These are phyloP conservation scores for Crenichthys baileyi DNA, from an alignment of 2,797 vertebrate species.

Conservation along the genomic window DNA sequence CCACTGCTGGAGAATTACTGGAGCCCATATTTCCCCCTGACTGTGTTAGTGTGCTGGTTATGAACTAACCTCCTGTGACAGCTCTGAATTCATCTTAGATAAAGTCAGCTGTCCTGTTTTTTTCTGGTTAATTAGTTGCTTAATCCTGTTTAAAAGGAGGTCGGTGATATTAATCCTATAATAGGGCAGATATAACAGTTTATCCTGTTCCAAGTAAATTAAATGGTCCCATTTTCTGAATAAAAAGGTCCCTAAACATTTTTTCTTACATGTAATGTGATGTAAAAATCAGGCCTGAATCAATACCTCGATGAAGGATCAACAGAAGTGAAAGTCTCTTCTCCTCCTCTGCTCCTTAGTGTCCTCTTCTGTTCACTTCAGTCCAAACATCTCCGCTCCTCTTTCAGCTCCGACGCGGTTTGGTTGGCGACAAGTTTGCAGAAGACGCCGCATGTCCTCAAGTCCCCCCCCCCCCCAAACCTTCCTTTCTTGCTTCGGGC, in stretches of 20 bases:
- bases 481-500: constrained; percentile 31
- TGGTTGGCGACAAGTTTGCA: constrained; percentile 32
- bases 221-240: no score
- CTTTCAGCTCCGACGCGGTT: constrained; percentile 21
- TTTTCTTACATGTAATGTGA: constrained; percentile 11
- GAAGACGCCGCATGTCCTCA: constrained; percentile 64
- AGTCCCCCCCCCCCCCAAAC: constrained; percentile 42
- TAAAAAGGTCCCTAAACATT: background rate
- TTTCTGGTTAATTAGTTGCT: background rate
- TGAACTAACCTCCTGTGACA: constrained; percentile 14
- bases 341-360: constrained; percentile 25
- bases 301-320: constrained; percentile 67
- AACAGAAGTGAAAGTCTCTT: constrained; percentile 54
- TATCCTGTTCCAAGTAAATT: no score
- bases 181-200: background rate
- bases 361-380: constrained; percentile 46
- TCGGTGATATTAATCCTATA: background rate
- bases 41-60: constrained; percentile 7
- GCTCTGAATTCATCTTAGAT: background rate
- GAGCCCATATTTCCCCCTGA: constrained; percentile 8
- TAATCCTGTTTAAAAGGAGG: background rate
- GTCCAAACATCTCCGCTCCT: constrained; percentile 20
- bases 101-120: background rate
- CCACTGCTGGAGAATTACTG: constrained; percentile 22
- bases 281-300: constrained; percentile 47